Evolutionary conservation across 2,888 invertebrate species (phyloP), one percentile per base, ranked within the genome.

Genomic region (Aleiodes alternator): DNA sequence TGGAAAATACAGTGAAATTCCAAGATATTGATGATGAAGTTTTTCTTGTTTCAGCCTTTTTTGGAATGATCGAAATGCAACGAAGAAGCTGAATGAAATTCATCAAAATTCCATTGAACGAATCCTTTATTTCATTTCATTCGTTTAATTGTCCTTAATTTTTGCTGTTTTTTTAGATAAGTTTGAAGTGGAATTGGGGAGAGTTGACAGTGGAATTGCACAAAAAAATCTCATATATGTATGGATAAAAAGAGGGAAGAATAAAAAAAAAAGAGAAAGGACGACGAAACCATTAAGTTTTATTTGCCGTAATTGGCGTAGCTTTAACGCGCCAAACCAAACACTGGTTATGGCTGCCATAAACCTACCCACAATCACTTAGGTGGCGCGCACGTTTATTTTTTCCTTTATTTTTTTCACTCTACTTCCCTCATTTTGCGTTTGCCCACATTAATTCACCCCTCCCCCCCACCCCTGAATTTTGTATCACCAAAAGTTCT

Each of bases 311-410:
- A 88, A 88, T 87, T 87, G 85, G 85, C 83, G 84, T 83, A 86
- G 82, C 83, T 84, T 84, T 82, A 86, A 85, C 85, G 84, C 84
- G 83, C 84, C 84, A 87, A 86, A 87, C 83, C 87, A 88, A 88
- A 87, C 85, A 88, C 84, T 84, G 84, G 85, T 88, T 88, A 88
- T 86, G 81, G 82, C 85, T 77, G 84, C 81, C 87, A 85, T 88
- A 88, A 88, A 88, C 84, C 85, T 88, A 87, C 87, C 87, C 86
- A 84, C 87, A 87, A 87, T 88, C 87, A 87, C 86, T 87, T 87
- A 86, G 84, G 83, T 79, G 76, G 79, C 80, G 81, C 78, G 73
- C 80, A 80, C 81, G 80, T 82, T 83, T 82, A 82, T 84, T 83
- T 84, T 83, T 84, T 81, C 80, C 78, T 34, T 73, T 38, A 53